Evolutionary conservation across 2,113 vertebrate genomes (phyloP).

Genomic region (Paralichthys olivaceus): DNA sequence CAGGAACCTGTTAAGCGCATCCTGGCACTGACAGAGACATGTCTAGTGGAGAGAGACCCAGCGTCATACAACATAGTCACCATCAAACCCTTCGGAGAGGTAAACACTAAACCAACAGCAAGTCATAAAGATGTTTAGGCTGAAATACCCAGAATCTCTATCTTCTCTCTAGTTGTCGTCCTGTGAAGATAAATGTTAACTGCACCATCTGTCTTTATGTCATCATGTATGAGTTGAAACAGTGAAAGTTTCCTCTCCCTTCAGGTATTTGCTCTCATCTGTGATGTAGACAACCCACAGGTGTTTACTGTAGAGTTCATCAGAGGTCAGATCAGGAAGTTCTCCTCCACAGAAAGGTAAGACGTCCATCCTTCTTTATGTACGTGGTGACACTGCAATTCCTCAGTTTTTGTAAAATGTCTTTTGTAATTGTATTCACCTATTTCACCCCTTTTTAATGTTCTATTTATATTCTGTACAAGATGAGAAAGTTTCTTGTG

Average conservation of each 20-base stretch:
- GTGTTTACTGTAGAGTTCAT: slow-evolving; percentile 98
- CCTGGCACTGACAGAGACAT: slow-evolving; percentile 95
- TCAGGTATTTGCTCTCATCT: slow-evolving; percentile 97
- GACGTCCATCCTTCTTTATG: neutral
- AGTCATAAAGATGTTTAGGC: neutral
- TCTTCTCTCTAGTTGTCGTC: neutral
- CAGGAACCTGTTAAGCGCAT: slow-evolving; percentile 95
- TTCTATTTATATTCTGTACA: neutral
- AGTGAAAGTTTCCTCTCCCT: slow-evolving; percentile 4
- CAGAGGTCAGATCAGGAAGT: slow-evolving; percentile 95
- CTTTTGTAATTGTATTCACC: too few relatives aligned
- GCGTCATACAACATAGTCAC: slow-evolving; percentile 98
- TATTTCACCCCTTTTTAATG: neutral
- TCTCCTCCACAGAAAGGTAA: slow-evolving; percentile 97
- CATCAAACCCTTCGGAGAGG: slow-evolving; percentile 96
- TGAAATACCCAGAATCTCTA: neutral
- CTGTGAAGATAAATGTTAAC: slow-evolving; percentile 4
- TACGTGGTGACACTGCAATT: neutral
- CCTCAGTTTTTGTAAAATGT: too few relatives aligned
- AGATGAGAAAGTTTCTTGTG: neutral
- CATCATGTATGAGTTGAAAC: slow-evolving; percentile 31
- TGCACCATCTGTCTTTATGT: slow-evolving; percentile 9
- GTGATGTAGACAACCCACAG: slow-evolving; percentile 95
- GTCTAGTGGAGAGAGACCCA: slow-evolving; percentile 95
- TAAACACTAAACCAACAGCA: slow-evolving; percentile 56